These are phyloP conservation scores for Paralichthys olivaceus DNA, from an alignment of 2,113 vertebrate genomes.

Conservation along the genomic window DNA sequence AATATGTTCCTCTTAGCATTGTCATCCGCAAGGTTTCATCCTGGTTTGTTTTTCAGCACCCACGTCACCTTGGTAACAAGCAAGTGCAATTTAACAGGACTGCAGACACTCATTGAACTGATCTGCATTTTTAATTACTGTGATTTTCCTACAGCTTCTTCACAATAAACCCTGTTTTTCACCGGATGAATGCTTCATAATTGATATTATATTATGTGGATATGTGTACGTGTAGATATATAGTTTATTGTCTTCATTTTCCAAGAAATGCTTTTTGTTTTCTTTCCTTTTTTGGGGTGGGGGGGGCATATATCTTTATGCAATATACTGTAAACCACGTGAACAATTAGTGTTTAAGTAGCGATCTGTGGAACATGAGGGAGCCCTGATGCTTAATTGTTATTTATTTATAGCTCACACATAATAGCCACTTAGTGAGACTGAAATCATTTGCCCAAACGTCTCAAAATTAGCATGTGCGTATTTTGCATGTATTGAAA, in stretches of 20 bases:
- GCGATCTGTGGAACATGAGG: slow-evolving; percentile 13
- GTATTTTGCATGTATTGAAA: slow-evolving; percentile 20
- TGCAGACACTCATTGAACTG: background rate
- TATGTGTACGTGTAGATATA: background rate
- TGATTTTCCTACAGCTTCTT: slow-evolving; percentile 1
- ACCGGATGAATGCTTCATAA: background rate
- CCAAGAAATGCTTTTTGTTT: background rate
- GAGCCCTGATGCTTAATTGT: slow-evolving; percentile 44
- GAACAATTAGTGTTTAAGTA: slow-evolving; percentile 1
- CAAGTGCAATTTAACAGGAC: background rate
- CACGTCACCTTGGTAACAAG: background rate
- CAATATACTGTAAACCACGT: background rate
- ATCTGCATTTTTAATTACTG: background rate
- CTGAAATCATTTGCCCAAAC: slow-evolving; percentile 28
- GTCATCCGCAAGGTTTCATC: background rate
- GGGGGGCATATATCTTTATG: slow-evolving; percentile 11
- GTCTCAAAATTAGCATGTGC: slow-evolving; percentile 14
- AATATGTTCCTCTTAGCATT: slow-evolving; percentile 1
- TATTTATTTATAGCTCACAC: slow-evolving; percentile 48
- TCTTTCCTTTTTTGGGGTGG: background rate
- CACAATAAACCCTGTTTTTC: background rate
- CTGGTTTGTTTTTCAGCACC: background rate
- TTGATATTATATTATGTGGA: background rate
- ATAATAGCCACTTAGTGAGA: slow-evolving; percentile 46
- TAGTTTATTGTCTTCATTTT: background rate